These are phyloP conservation scores for Trisateles emortualis DNA, from an alignment of 2,888 invertebrate species.

Conservation along the genomic window DNA sequence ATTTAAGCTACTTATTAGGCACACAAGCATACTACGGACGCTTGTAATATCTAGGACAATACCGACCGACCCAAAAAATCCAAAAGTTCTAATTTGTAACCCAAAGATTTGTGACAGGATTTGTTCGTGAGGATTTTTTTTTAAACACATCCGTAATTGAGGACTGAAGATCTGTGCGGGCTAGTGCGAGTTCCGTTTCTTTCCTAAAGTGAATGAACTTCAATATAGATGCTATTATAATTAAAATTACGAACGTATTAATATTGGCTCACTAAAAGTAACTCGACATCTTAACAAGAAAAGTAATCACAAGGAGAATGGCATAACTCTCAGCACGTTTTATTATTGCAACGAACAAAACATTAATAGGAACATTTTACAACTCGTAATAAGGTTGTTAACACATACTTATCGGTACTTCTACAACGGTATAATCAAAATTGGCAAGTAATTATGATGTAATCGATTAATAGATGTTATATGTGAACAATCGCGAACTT, in stretches of 20 bases:
- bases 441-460: constrained; percentile 43
- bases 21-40: too few relatives aligned
- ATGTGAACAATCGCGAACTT: constrained; percentile 29
- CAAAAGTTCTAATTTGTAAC: too few relatives aligned
- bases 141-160: too few relatives aligned
- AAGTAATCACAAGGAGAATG: constrained; percentile 38
- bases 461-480: constrained; percentile 28
- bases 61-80: too few relatives aligned
- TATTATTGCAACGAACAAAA: constrained; percentile 35
- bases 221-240: constrained; percentile 29
- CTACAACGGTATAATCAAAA: constrained; percentile 37
- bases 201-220: constrained; percentile 21
- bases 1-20: too few relatives aligned
- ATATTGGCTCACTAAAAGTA: constrained; percentile 22
- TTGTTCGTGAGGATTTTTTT: too few relatives aligned
- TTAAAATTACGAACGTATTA: constrained; percentile 27
- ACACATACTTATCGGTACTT: constrained; percentile 46
- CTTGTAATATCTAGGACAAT: too few relatives aligned
- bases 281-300: constrained; percentile 32
- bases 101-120: too few relatives aligned
- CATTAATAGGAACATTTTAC: constrained; percentile 37
- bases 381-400: constrained; percentile 45
- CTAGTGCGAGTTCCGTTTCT: too few relatives aligned
- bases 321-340: constrained; percentile 30
- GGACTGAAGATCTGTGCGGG: too few relatives aligned